These are phyloP conservation scores for Holacanthus passer DNA, from an alignment of 2,113 vertebrate genomes.

Conservation along the genomic window DNA sequence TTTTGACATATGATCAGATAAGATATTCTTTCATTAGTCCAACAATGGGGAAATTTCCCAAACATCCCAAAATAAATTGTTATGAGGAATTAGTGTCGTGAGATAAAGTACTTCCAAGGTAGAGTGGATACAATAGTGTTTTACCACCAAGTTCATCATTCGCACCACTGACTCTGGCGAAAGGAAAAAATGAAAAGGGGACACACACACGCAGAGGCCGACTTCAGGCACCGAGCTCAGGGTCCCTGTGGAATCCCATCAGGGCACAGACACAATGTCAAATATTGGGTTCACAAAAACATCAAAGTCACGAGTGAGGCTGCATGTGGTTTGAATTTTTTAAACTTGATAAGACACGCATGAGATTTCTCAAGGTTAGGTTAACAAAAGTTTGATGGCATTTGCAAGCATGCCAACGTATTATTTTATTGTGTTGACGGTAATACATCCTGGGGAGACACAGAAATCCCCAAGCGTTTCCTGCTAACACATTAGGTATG, in stretches of 20 bases:
- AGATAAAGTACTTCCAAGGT: background rate
- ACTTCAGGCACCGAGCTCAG: background rate
- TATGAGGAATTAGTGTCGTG: no score
- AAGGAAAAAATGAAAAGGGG: background rate
- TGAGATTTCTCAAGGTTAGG: background rate
- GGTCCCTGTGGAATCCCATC: background rate
- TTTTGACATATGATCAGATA: no score
- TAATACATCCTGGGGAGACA: background rate
- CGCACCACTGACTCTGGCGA: background rate
- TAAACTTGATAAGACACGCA: slow-evolving; percentile 40
- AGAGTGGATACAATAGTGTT: background rate
- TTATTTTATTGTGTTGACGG: background rate
- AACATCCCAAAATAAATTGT: background rate
- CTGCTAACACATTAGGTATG: background rate
- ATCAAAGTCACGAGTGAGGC: background rate
- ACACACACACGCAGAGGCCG: no score
- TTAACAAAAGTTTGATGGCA: background rate
- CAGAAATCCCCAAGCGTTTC: background rate
- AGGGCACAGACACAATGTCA: background rate
- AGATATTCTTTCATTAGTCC: no score
- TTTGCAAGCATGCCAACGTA: background rate
- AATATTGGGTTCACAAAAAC: background rate
- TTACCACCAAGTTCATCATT: background rate
- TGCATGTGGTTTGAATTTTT: background rate
- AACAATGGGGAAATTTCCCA: no score